Evolutionary conservation across 2,888 invertebrate genomes (phyloP), one percentile per base, ranked within the genome.

Genomic region (Diachrysia chrysitis): DNA sequence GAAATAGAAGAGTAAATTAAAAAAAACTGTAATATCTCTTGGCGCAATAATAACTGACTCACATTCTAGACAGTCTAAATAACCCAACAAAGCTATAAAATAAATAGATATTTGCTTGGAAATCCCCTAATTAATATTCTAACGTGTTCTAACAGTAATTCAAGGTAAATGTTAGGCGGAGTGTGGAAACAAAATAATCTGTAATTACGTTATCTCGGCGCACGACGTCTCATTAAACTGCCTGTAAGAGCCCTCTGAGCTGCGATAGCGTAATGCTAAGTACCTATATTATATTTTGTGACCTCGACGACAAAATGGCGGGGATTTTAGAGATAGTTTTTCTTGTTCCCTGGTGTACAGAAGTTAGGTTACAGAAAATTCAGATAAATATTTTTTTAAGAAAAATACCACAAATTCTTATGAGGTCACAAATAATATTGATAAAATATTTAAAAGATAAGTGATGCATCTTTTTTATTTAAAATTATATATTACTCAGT

Each of bases 171-270:
- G 32, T 29, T 48, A 29, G 32, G 37, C 32, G 55, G 37, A 60
- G 59, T 56, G 59, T 17, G 59, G 68, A 62, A 35, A 66, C 71
- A 77, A 74, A 74, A 77, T 77, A 74, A 71, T 74, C 54, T 63
- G 78, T 74, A 77, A 78, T 77, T 58, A 77, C 57, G 68, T 74
- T 77, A 74, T 71, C 77, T 60, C 19, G 64, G 58, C 51, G 61
- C 57, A 63, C 17, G 60, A 54, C 16, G 67, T 57, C 59, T 64
- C 78, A 77, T 77, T 77, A 69, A 60, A 64, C 67, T 61, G 66
- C 54, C 48, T 48, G 29, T 37, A 10, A 42, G 54, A 63, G 67
- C n/a, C 16, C 23, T 10, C 32, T 2, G 48, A 48, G 51, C 48
- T 10, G 37, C 53, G 42, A 29, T 64, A 74, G 58, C 71, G 68